Evolutionary conservation across 1,140 invertebrate genomes (phyloP).

Genomic region (Caerostris extrusa): DNA sequence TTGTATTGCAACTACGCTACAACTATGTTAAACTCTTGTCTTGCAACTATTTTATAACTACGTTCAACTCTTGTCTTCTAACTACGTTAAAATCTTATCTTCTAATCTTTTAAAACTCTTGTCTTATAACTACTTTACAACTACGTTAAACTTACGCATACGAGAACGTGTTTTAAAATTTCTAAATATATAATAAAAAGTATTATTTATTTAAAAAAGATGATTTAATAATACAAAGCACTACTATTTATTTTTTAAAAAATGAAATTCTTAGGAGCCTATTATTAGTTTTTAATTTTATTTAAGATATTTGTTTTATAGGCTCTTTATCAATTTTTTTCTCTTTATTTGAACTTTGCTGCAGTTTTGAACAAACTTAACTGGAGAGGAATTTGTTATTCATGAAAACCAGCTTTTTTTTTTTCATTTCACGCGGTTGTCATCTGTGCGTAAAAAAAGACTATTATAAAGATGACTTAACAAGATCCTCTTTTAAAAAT

Average conservation of each 20-base stretch:
- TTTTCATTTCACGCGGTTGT: background rate
- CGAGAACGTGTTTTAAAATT: too few species aligned
- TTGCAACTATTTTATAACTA: too few species aligned
- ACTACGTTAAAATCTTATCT: too few species aligned
- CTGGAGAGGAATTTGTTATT: background rate
- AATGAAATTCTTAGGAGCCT: background rate
- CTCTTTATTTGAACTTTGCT: background rate
- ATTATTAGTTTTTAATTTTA: constrained; percentile 24
- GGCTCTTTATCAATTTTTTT: background rate
- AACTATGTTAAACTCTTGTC: too few species aligned
- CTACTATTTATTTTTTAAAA: background rate
- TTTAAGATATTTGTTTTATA: background rate
- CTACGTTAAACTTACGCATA: too few species aligned
- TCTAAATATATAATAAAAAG: too few species aligned
- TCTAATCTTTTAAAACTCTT: too few species aligned
- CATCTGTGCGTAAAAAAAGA: background rate
- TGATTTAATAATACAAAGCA: too few species aligned
- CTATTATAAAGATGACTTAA: background rate
- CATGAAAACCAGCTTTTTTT: background rate
- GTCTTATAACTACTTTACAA: too few species aligned
- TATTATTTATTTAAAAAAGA: too few species aligned
- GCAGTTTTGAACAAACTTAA: background rate
- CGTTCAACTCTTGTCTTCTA: too few species aligned
- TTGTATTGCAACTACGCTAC: too few species aligned
- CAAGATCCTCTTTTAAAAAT: constrained; percentile 8